Percentiles rank a stretch among this genome's conserved stretches.
phyloP scores from a whole-genome alignment of 2,888 invertebrate species.

The Drosophila villosipedis region DNA sequence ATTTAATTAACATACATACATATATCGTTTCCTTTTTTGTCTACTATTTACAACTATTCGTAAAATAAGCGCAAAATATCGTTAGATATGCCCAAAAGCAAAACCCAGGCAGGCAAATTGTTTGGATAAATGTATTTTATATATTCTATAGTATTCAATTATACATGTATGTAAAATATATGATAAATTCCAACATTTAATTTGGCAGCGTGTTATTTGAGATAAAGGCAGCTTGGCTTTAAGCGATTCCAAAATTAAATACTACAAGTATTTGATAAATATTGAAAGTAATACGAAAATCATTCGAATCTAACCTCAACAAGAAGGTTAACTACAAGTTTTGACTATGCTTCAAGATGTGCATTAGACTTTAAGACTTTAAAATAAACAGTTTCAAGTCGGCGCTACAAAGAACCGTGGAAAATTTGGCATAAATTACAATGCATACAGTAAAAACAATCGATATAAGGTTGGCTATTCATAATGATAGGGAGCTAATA shows the following conservation, averaged over 20 bases:
- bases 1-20: slow-evolving; percentile 26
- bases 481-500: slow-evolving; percentile 19
- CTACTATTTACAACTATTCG: slow-evolving; percentile 48
- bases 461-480: slow-evolving; percentile 21
- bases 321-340: slow-evolving; percentile 3
- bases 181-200: slow-evolving; percentile 13
- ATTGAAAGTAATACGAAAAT: slow-evolving; percentile 17
- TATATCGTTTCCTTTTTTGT: slow-evolving; percentile 39
- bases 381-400: not conserved
- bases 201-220: slow-evolving; percentile 21
- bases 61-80: slow-evolving; percentile 57
- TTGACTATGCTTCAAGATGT: slow-evolving; percentile 21
- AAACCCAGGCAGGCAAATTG: slow-evolving; percentile 28
- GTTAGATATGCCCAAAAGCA: slow-evolving; percentile 34
- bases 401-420: slow-evolving; percentile 33
- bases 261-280: slow-evolving; percentile 32
- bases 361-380: slow-evolving; percentile 10
- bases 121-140: slow-evolving; percentile 7
- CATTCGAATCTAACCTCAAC: slow-evolving; percentile 3
- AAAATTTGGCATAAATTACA: slow-evolving; percentile 19
- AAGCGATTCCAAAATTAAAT: slow-evolving; percentile 49
- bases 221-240: slow-evolving; percentile 58
- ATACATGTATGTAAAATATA: slow-evolving; percentile 15
- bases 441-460: slow-evolving; percentile 13
- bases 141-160: slow-evolving; percentile 1